Percentiles rank a stretch among this genome's conserved stretches.
phyloP scores from a whole-genome alignment of 2,113 vertebrate species.

The Plecotus auritus region DNA sequence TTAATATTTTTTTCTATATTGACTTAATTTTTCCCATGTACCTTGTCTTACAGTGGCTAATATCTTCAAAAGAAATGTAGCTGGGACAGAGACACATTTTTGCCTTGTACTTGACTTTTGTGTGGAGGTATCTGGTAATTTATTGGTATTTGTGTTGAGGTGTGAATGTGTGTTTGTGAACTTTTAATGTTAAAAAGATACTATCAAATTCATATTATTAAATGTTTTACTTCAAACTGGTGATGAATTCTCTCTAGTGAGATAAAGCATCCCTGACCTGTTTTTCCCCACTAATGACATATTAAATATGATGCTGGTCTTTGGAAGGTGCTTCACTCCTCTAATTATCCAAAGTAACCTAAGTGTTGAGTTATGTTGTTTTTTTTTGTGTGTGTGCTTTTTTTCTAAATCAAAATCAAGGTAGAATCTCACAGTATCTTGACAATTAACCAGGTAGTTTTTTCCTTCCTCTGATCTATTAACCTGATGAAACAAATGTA shows the following conservation, averaged over 20 bases:
- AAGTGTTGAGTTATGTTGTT: neutral
- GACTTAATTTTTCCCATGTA: neutral
- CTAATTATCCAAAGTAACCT: neutral
- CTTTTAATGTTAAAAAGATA: neutral
- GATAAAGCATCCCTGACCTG: neutral
- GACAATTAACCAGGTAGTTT: neutral
- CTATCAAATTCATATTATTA: neutral
- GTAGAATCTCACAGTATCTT: neutral
- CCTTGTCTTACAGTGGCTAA: neutral
- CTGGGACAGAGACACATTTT: neutral
- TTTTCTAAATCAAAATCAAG: neutral
- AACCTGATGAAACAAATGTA: neutral
- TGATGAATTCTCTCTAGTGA: neutral
- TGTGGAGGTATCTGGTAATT: neutral
- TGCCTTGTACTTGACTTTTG: neutral
- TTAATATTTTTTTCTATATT: neutral
- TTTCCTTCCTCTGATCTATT: neutral
- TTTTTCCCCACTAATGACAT: neutral
- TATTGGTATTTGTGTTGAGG: neutral
- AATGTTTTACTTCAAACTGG: neutral
- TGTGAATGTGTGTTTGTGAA: neutral
- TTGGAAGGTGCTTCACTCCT: neutral
- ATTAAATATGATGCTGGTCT: neutral
- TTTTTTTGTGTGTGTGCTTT: neutral
- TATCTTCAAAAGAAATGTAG: neutral